Base-by-base conservation (phyloP, 2,113 vertebrate genomes). In the Brachypodius melanocephalos region DNA sequence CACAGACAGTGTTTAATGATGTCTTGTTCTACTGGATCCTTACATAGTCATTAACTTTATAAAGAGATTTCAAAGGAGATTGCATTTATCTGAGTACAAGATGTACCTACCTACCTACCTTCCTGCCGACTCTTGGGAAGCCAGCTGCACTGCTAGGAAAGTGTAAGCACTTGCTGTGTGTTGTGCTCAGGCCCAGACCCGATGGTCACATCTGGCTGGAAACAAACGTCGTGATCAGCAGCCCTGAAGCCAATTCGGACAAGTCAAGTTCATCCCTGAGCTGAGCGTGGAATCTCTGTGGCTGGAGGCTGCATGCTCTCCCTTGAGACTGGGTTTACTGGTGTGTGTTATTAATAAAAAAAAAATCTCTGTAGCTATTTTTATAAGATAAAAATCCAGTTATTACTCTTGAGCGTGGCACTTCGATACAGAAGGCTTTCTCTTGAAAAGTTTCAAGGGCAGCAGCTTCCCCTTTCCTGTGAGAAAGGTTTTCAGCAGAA, bases 1-100 rank as follows among this genome's bases (percentile, higher is more conserved):
- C 67, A 77, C 34, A 89, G 92, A 73, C 73, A 25, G 67, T 42
- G 65, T 90, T 94, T 94, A 84, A 96, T 46, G 68, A 74, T 92
- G 80, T 42, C 93, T 90, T 83, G 75, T 89, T 95, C 89, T 92
- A 42, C 80, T 86, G 72, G 51, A 86, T 95, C 72, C 59, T 80
- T 58, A 77, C 67, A 73, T 7, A 94, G 91, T 59, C 89, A 88
- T 88, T 92, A 90, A 86, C 80, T 90, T 80, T 31, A 91, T 49
- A 81, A 80, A 80, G 87, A 96, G 91, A 94, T 92, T 92, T 86
- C 73, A 81, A 77, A 11, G 13, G 59, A 59, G 91, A 90, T 92
- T 80, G 45, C 40, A 14, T 52, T 62, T 92, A 59, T 80, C 58
- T 13, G 59, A 66, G 76, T 20, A 76, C 9, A 2, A 79, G 89